These are phyloP conservation scores for Congeria kusceri DNA, from an alignment of 2,888 invertebrate species.

Conservation along the genomic window DNA sequence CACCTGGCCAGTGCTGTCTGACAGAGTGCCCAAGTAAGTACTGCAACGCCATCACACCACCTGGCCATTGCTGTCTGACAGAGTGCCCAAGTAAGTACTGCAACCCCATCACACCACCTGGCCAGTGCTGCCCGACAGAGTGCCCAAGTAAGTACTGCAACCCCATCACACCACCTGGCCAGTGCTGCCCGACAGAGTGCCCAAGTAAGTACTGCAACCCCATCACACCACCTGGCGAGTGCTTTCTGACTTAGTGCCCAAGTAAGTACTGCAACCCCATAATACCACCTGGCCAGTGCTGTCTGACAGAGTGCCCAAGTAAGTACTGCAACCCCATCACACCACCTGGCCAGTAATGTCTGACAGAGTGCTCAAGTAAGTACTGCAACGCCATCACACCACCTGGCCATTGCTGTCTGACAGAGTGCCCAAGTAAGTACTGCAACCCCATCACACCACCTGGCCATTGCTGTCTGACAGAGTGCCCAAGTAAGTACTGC, in stretches of 20 bases:
- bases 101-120: constrained; percentile 73
- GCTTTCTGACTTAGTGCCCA: constrained; percentile 78
- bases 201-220: constrained; percentile 74
- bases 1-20: constrained; percentile 73
- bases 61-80: constrained; percentile 78
- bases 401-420: constrained; percentile 78
- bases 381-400: constrained; percentile 76
- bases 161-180: constrained; percentile 75
- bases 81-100: constrained; percentile 73
- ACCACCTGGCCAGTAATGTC: constrained; percentile 77
- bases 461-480: constrained; percentile 77
- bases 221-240: constrained; percentile 73
- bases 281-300: too few species aligned
- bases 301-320: constrained; percentile 70
- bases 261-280: too few species aligned
- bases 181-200: constrained; percentile 75
- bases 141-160: constrained; percentile 82
- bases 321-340: constrained; percentile 76
- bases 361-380: constrained; percentile 70
- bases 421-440: constrained; percentile 74
- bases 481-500: constrained; percentile 74
- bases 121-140: constrained; percentile 76
- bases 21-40: constrained; percentile 74
- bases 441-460: constrained; percentile 73
- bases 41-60: constrained; percentile 72